Conservation (phyloP, 2,888 invertebrate species). For the Cryptosula pallasiana region DNA sequence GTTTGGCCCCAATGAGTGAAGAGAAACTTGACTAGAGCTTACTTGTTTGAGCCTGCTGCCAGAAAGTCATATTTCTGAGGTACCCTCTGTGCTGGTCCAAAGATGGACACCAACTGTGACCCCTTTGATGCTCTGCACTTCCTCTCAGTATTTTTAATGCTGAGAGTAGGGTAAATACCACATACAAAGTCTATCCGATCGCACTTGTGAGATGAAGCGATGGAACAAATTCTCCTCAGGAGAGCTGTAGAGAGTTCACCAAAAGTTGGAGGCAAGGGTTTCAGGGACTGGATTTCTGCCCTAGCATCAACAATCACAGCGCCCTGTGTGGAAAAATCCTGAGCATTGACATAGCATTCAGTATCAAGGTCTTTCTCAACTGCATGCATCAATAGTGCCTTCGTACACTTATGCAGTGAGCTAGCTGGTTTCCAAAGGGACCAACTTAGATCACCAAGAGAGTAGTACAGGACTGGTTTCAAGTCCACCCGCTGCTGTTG, state of each 20-base stretch:
- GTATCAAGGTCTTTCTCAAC: constrained; percentile 13
- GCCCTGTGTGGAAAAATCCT: no score
- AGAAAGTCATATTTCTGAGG: no score
- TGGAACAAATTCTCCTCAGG: neutral
- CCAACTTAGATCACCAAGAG: constrained; percentile 22
- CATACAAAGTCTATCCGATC: constrained; percentile 24
- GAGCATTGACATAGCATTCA: no score
- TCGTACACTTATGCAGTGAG: constrained; percentile 8
- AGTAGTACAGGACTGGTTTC: constrained; percentile 13
- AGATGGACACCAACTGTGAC: no score
- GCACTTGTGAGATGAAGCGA: neutral
- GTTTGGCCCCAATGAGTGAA: no score
- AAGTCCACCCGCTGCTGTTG: constrained; percentile 25
- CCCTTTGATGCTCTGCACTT: no score
- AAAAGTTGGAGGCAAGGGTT: constrained; percentile 25
- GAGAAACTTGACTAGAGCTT: no score
- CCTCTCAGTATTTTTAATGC: no score
- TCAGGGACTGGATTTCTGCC: neutral
- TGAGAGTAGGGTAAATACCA: no score
- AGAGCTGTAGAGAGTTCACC: neutral
- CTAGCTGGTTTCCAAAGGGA: constrained; percentile 14
- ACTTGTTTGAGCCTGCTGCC: no score
- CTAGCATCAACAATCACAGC: constrained; percentile 25
- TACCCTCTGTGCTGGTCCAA: no score
- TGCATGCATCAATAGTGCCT: neutral